Conservation (phyloP, 2,797 vertebrate genomes). For the Spinus olivaceus region DNA sequence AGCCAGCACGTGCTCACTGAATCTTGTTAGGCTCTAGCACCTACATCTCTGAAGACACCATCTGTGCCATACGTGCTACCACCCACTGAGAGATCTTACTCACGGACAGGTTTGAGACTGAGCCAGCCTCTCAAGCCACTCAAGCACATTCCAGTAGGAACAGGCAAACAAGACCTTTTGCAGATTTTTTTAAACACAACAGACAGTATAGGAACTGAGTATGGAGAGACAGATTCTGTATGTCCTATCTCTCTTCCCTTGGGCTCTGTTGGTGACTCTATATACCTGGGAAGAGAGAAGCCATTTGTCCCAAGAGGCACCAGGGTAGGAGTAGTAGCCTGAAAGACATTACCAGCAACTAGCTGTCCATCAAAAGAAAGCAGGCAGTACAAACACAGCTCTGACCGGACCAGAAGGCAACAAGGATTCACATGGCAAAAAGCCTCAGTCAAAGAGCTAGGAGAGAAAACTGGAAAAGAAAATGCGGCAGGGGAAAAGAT, state of each 20-base stretch:
- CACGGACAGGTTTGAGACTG: background rate
- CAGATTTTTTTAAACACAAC: background rate
- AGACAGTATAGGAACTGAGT: background rate
- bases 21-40: background rate
- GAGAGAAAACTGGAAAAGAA: background rate
- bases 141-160: background rate
- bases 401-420: background rate
- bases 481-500: background rate
- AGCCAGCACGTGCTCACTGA: background rate
- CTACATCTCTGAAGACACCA: background rate
- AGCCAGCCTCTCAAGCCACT: background rate
- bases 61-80: background rate
- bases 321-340: background rate
- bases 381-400: background rate
- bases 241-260: background rate
- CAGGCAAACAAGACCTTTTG: background rate
- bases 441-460: background rate
- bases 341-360: background rate
- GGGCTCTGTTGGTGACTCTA: background rate
- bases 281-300: background rate
- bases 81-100: conserved; percentile 11
- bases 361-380: background rate
- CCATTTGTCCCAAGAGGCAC: background rate
- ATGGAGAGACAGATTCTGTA: background rate
- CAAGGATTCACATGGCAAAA: background rate